Percentiles rank a stretch among this genome's conserved stretches.
Evolutionary conservation across 2,797 vertebrate genomes (phyloP).

Genomic region (Sebastes hubbsi): DNA sequence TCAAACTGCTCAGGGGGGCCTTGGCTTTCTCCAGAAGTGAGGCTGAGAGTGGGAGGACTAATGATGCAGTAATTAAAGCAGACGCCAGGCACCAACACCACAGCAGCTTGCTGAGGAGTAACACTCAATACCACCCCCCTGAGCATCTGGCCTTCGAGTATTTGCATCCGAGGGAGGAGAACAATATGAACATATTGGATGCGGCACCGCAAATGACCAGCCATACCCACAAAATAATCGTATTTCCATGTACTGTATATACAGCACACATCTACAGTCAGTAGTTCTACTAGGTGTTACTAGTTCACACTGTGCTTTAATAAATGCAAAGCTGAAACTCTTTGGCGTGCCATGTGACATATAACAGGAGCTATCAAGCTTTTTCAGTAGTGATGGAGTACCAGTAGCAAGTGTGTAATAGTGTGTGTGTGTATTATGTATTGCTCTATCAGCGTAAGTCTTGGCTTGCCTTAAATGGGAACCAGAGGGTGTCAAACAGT

Average conservation of each 20-base stretch:
- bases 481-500: constrained; percentile 57
- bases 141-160: constrained; percentile 26
- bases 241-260: neutral
- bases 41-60: constrained; percentile 58
- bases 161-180: constrained; percentile 46
- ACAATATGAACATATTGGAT: neutral
- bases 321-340: constrained; percentile 5
- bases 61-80: constrained; percentile 59
- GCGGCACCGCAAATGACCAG: neutral
- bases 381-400: constrained; percentile 22
- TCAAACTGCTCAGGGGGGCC: neutral
- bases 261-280: neutral
- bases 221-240: neutral
- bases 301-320: neutral
- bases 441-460: constrained; percentile 18
- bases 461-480: constrained; percentile 63
- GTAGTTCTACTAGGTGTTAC: too few species aligned
- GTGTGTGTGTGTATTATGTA: constrained; percentile 14
- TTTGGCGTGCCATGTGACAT: constrained; percentile 19
- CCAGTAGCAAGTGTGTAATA: constrained; percentile 16
- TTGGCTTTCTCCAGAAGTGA: constrained; percentile 29
- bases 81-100: constrained; percentile 15
- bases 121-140: neutral
- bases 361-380: constrained; percentile 27
- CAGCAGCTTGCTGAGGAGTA: constrained; percentile 34